Evolutionary conservation across 2,113 vertebrate genomes (phyloP), one percentile per base, ranked within the genome.

Genomic region (Petromus typicus): DNA sequence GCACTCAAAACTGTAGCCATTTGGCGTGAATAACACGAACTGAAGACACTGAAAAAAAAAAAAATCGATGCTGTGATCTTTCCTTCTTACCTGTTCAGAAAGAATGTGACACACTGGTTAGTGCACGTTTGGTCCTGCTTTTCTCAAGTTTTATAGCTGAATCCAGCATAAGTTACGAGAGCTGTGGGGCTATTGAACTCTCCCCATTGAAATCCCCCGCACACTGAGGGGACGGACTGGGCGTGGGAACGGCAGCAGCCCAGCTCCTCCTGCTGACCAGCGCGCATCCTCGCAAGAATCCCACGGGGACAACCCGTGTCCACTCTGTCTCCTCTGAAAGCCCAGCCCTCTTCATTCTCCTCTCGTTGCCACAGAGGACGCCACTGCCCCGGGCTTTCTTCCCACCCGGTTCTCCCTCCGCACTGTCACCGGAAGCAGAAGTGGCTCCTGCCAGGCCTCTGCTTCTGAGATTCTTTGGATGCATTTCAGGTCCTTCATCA

Each of bases 21-120:
- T 95, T 90, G 79, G 67, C 67, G 88, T 71, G 95, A 78, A 57
- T 86, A 90, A 93, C 40, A 32, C 88, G 66, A 95, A 76, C 18
- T 71, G 81, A 80, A 81, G 67, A 78, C 76, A 51, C 57, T 97
- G 79, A 90, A 94, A 89, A 88, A 63, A 82, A 90, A 94, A 89
- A 88, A 63, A 27, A 89, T 81, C 59, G 69, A 2, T 78, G 54
- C 18, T 86, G 51, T 37, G 78, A n/a, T 86, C 22, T 51, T 90
- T 83, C 20, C 9, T 37, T 93, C 59, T 87, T 71, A 56, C 40
- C n/a, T 90, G 23, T 88, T 87, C 85, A 73, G 87, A 63, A 61
- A 57, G 51, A 84, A 94, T 81, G 54, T 57, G 81, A 79, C 40
- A 85, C 43, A 7, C 57, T 17, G 13, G n/a, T 86, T 79, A 73